Evolutionary conservation across 2,888 invertebrate species (phyloP).

Genomic region (Orthosia gracilis): DNA sequence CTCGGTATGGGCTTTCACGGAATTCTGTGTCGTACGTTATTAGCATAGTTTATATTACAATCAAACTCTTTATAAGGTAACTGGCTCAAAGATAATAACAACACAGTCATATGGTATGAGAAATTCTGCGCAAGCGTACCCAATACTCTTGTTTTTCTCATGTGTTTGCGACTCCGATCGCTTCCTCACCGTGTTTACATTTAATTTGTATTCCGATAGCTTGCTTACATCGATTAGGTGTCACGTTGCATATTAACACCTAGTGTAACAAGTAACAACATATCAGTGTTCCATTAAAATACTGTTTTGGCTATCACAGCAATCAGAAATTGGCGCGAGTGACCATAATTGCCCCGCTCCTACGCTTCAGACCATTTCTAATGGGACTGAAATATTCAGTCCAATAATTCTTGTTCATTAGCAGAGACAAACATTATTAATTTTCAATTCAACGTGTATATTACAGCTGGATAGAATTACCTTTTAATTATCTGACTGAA

Average conservation of each 20-base stretch:
- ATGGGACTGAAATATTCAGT: constrained; percentile 34
- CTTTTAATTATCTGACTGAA: constrained; percentile 13
- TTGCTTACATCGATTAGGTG: constrained; percentile 60
- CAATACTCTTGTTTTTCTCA: constrained; percentile 37
- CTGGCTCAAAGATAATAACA: constrained; percentile 3
- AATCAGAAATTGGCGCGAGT: constrained; percentile 35
- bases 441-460: constrained; percentile 24
- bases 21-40: constrained; percentile 26
- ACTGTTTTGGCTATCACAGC: constrained; percentile 31
- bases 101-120: constrained; percentile 3
- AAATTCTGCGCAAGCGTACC: constrained; percentile 9
- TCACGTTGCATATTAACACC: constrained; percentile 60
- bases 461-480: constrained; percentile 24
- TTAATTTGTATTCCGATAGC: constrained; percentile 70
- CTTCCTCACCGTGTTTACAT: constrained; percentile 65
- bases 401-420: constrained; percentile 39
- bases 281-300: constrained; percentile 43
- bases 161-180: constrained; percentile 42
- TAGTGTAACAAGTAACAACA: constrained; percentile 35
- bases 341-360: constrained; percentile 8
- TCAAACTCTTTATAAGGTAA: constrained; percentile 14
- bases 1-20: constrained; percentile 3
- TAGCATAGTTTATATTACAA: constrained; percentile 3
- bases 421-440: constrained; percentile 33
- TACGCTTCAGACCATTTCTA: constrained; percentile 27